A percentile compares a stretch with the other conserved stretches of the same genome.
These are phyloP conservation scores for Drosophila mauritiana DNA, from an alignment of 1,140 invertebrate genomes.

Conservation along the genomic window DNA sequence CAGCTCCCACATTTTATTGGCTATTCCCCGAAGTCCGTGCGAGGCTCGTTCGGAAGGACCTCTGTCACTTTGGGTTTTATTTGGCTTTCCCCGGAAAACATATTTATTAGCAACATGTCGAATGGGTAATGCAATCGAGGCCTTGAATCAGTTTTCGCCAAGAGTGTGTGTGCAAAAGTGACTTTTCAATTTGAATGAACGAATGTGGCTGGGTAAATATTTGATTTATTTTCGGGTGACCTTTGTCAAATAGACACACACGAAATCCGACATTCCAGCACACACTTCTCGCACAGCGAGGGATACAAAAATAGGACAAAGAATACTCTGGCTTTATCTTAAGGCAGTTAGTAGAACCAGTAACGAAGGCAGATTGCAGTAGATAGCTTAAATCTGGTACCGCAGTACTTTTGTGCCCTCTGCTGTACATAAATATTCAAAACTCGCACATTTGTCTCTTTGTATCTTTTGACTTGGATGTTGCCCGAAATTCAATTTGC, in stretches of 20 bases:
- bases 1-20: constrained; percentile 39
- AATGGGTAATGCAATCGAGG: constrained; percentile 73
- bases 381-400: neutral
- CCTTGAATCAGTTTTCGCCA: constrained; percentile 55
- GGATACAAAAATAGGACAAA: neutral
- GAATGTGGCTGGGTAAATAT: constrained; percentile 69
- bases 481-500: constrained; percentile 68
- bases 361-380: no score
- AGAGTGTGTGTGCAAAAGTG: constrained; percentile 42
- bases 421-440: constrained; percentile 2
- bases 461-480: constrained; percentile 46
- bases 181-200: constrained; percentile 78
- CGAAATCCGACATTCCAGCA: constrained; percentile 18
- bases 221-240: constrained; percentile 79
- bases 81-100: constrained; percentile 49
- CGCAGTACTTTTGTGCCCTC: neutral
- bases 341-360: no score
- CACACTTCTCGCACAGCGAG: constrained; percentile 10
- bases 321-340: no score
- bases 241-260: constrained; percentile 68
- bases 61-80: constrained; percentile 49
- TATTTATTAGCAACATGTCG: constrained; percentile 77
- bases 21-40: constrained; percentile 41
- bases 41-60: constrained; percentile 14
- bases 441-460: constrained; percentile 55